Conservation (phyloP, 2,797 vertebrate genomes). For the Sebastiscus tertius region DNA sequence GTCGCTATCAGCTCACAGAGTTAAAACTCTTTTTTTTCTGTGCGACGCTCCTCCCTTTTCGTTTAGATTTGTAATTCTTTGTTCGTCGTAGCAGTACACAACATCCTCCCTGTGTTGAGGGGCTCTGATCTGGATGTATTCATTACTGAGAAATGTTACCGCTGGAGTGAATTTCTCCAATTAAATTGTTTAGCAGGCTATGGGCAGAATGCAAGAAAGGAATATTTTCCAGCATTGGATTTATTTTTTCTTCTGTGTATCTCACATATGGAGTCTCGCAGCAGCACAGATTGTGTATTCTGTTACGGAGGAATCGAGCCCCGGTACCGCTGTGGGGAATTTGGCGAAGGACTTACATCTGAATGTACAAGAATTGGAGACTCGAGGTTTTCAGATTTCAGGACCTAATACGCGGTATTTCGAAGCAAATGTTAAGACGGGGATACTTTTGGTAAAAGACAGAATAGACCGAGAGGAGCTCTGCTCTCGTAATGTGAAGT, state of each 20-base stretch:
- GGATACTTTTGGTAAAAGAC: slow-evolving; percentile 86
- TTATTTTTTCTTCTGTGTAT: slow-evolving; percentile 27
- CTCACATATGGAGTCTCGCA: slow-evolving; percentile 44
- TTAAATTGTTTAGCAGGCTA: background rate
- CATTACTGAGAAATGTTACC: slow-evolving; percentile 7
- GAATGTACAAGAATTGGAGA: slow-evolving; percentile 69
- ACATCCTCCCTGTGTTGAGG: background rate
- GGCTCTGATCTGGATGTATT: background rate
- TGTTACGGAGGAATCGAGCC: slow-evolving; percentile 78
- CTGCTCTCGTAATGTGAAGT: slow-evolving; percentile 84
- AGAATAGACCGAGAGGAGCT: slow-evolving; percentile 90
- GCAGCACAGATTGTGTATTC: slow-evolving; percentile 78
- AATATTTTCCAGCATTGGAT: slow-evolving; percentile 30
- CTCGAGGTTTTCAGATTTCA: slow-evolving; percentile 77
- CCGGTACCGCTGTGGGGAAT: slow-evolving; percentile 78
- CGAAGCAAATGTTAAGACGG: slow-evolving; percentile 85
- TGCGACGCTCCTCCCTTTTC: slow-evolving; percentile 59
- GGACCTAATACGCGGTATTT: slow-evolving; percentile 82
- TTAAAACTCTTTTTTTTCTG: background rate
- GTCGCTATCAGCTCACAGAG: slow-evolving; percentile 46
- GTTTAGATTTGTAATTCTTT: slow-evolving; percentile 48
- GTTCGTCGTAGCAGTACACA: slow-evolving; percentile 32
- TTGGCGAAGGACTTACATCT: slow-evolving; percentile 81
- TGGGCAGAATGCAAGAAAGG: slow-evolving; percentile 48
- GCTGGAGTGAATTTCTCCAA: background rate